These are phyloP conservation scores for Pelobates cultripes DNA, from an alignment of 2,797 vertebrate species.

Conservation along the genomic window DNA sequence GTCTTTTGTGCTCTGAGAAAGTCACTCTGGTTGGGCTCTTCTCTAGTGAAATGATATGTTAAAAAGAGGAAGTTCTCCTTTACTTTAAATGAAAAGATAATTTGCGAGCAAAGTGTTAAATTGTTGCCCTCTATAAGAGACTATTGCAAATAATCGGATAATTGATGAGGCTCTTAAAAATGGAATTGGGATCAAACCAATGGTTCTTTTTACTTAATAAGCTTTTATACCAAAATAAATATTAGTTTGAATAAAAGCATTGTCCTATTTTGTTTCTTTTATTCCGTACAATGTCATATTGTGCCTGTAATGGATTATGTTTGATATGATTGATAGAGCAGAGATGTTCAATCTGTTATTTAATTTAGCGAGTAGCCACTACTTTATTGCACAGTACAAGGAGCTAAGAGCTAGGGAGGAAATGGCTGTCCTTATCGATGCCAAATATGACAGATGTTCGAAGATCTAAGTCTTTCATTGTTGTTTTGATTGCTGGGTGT, in stretches of 20 bases:
- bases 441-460: conserved; percentile 39
- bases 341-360: conserved; percentile 14
- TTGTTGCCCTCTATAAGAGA: too few relatives aligned
- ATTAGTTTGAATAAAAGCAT: conserved; percentile 5
- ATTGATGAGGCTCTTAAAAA: too few relatives aligned
- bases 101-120: too few relatives aligned
- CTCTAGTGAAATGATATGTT: too few relatives aligned
- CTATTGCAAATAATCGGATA: too few relatives aligned
- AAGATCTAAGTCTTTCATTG: conserved; percentile 24
- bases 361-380: conserved; percentile 8
- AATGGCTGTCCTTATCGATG: conserved; percentile 1
- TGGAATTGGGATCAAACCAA: too few relatives aligned
- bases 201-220: too few relatives aligned
- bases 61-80: too few relatives aligned
- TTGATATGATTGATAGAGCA: conserved; percentile 11
- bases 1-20: too few relatives aligned
- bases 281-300: not conserved
- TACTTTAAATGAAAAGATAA: too few relatives aligned
- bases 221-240: conserved; percentile 25
- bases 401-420: conserved; percentile 11
- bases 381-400: conserved; percentile 44
- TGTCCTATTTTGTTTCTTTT: not conserved
- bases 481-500: conserved; percentile 3
- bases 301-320: conserved; percentile 55
- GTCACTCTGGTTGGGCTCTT: too few relatives aligned